phyloP scores from a whole-genome alignment of 2,113 vertebrate genomes.

The Embiotoca jacksoni region DNA sequence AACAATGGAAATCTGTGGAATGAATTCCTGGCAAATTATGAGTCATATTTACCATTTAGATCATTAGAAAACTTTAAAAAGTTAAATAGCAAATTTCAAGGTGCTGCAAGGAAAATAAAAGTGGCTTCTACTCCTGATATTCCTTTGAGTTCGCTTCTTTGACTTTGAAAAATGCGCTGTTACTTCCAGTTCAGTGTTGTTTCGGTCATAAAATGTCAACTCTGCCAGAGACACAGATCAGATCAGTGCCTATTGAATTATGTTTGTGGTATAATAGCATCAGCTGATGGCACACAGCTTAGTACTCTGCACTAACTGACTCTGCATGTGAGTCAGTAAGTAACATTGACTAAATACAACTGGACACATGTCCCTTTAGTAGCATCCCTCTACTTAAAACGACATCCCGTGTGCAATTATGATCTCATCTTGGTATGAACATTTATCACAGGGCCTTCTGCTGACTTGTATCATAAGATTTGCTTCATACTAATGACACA shows the following conservation, averaged over 20 bases:
- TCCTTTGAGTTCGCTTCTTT: neutral
- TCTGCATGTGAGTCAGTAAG: conserved; percentile 65
- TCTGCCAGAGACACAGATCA: conserved; percentile 51
- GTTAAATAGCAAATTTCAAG: neutral
- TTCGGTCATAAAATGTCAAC: conserved; percentile 54
- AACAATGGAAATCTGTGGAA: too few species aligned
- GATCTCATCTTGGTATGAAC: conserved; percentile 38
- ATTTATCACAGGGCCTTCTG: conserved; percentile 25
- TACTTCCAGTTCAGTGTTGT: conserved; percentile 26
- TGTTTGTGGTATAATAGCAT: conserved; percentile 59
- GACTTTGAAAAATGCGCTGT: conserved; percentile 9
- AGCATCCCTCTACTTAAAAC: conserved; percentile 31
- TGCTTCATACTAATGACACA: conserved; percentile 22
- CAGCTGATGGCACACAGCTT: conserved; percentile 54
- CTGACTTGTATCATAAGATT: conserved; percentile 31
- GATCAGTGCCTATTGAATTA: conserved; percentile 59
- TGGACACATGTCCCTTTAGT: conserved; percentile 44
- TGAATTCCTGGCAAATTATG: too few species aligned
- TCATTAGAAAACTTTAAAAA: neutral
- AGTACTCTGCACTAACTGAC: conserved; percentile 44
- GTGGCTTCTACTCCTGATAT: neutral
- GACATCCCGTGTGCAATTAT: neutral
- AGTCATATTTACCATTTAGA: neutral
- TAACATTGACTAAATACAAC: conserved; percentile 61
- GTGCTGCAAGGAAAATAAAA: neutral